phyloP scores from a whole-genome alignment of 2,113 vertebrate species.

The Fukomys damarensis region DNA sequence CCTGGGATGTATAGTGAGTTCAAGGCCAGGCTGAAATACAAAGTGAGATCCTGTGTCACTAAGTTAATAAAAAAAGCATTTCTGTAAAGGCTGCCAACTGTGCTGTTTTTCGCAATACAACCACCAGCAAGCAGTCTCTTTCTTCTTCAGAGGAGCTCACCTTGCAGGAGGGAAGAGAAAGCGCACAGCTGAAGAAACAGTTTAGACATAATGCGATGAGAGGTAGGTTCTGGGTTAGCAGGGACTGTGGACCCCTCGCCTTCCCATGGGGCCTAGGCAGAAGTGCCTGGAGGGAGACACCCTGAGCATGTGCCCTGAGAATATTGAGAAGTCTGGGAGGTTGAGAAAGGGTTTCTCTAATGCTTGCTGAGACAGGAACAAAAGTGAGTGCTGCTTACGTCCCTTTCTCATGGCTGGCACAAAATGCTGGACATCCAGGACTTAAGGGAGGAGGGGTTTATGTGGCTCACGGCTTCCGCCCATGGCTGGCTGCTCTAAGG shows the following conservation, averaged over 20 bases:
- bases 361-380: background rate
- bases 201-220: background rate
- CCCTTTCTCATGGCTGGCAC: background rate
- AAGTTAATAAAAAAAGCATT: too few relatives aligned
- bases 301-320: background rate
- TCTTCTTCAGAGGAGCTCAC: background rate
- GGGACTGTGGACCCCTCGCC: accelerated
- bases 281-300: background rate
- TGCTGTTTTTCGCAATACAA: background rate
- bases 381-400: background rate
- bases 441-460: background rate
- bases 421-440: background rate
- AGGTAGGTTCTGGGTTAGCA: accelerated
- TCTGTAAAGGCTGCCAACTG: background rate
- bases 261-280: background rate
- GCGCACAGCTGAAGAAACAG: background rate
- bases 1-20: too few relatives aligned
- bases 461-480: background rate
- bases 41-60: too few relatives aligned
- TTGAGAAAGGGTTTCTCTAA: background rate
- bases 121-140: background rate
- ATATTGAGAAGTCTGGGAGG: background rate
- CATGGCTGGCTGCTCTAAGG: background rate
- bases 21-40: too few relatives aligned
- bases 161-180: background rate